These are phyloP conservation scores for Odontothrips loti DNA, from an alignment of 2,888 invertebrate genomes.

Conservation along the genomic window DNA sequence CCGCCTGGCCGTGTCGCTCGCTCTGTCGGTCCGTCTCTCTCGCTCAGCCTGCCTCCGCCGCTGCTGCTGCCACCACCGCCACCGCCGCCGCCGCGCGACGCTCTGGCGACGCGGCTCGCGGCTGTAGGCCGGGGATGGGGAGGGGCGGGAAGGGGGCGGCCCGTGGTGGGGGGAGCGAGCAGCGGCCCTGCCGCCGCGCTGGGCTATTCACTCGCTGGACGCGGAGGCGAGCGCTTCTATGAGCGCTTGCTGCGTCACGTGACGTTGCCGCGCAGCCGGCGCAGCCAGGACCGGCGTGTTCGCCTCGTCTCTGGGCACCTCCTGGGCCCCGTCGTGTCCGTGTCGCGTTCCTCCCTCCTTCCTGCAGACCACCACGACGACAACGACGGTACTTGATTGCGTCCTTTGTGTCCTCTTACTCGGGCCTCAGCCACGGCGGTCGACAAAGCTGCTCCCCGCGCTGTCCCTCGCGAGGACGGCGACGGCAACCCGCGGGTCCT, in stretches of 20 bases:
- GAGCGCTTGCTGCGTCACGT: neutral
- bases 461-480: neutral
- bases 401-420: too few relatives aligned
- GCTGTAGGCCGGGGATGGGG: too few relatives aligned
- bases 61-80: neutral
- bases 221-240: constrained; percentile 33
- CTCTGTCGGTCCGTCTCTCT: constrained; percentile 15
- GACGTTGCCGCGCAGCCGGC: neutral
- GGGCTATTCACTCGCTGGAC: constrained; percentile 35
- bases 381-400: too few relatives aligned
- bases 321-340: neutral
- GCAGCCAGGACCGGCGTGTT: neutral
- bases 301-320: too few relatives aligned
- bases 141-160: neutral
- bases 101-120: neutral
- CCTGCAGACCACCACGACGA: too few relatives aligned
- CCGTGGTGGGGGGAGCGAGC: neutral
- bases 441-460: too few relatives aligned
- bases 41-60: neutral
- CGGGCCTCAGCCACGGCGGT: too few relatives aligned
- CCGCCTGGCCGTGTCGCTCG: constrained; percentile 19
- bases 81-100: neutral
- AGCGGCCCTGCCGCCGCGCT: constrained; percentile 31
- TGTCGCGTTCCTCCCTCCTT: too few relatives aligned
- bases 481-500: too few relatives aligned